Conservation (phyloP, 2,113 vertebrate genomes). For the Platycercus adscitus region DNA sequence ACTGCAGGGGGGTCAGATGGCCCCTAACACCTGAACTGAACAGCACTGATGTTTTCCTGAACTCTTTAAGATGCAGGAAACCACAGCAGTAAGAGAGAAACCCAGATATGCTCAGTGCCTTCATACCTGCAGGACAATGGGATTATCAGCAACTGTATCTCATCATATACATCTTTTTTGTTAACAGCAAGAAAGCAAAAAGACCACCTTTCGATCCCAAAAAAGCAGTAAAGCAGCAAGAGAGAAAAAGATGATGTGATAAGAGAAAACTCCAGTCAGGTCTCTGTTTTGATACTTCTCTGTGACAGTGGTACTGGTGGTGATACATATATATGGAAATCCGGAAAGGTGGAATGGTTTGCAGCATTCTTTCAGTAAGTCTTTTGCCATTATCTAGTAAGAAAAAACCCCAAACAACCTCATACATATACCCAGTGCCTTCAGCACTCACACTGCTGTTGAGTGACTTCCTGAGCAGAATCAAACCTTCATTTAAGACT, state of each 20-base stretch:
- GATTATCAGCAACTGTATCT: background rate
- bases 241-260: background rate
- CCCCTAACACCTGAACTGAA: fast-evolving
- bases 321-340: background rate
- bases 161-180: background rate
- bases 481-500: background rate
- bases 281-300: background rate
- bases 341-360: background rate
- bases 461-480: background rate
- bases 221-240: background rate
- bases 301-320: background rate
- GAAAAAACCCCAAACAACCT: background rate
- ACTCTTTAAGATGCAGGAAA: background rate
- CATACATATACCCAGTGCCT: background rate
- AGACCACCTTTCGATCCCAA: background rate
- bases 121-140: background rate
- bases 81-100: background rate
- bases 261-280: background rate
- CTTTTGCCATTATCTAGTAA: background rate
- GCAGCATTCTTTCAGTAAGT: background rate
- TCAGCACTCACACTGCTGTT: too few relatives aligned
- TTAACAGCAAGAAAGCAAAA: background rate
- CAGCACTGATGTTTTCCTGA: background rate
- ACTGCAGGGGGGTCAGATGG: fast-evolving
- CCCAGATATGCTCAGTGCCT: background rate